Base-by-base conservation (phyloP, 2,888 invertebrate species). In the Venusia cambrica region DNA sequence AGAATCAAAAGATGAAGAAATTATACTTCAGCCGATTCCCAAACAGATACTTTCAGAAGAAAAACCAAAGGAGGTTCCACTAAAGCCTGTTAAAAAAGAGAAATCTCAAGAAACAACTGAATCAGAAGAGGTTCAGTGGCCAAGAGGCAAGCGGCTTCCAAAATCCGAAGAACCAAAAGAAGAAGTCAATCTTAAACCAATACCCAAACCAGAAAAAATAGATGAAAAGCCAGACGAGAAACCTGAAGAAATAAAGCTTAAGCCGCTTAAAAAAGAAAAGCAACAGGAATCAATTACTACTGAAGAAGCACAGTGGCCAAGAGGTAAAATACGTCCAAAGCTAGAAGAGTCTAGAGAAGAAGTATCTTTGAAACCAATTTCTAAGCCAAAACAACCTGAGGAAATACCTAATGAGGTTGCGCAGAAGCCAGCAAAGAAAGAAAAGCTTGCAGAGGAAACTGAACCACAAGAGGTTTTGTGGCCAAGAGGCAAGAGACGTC, bases 81-180 rank as follows among this genome's bases (percentile, higher is more conserved):
- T 70, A 1, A 72, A 79, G 38, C 73, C 81, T 42, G 17, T 60
- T 13, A 60, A 58, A 37, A 62, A 58, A 57, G 65, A 41, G 50
- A 68, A 45, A 50, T 67, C 73, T 6, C 27, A 71, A 18, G 88
- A 89, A 62, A 78, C 87, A 43, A 73, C 43, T n/a, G 39, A 39
- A 32, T 37, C 55, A 1, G 73, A 70, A 10, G 73, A 50, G 26
- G 2, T 17, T 1, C 33, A 37, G 16, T 78, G 44, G 75, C 42
- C 48, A 2, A 57, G 44, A 4, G 54, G 52, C 12, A 69, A 54
- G 22, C 54, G 58, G 25, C 38, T 22, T n/a, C 42, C 62, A 0
- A 49, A 51, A 15, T 56, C 61, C 42, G 45, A 51, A 52, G 63
- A 70, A 37, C 41, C 66, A 0, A 72, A 73, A 65, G 88, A 89